Percentiles rank a stretch among this genome's conserved stretches.
These are phyloP conservation scores for Campylomormyrus numenius DNA, from an alignment of 2,113 vertebrate species.

Conservation along the genomic window DNA sequence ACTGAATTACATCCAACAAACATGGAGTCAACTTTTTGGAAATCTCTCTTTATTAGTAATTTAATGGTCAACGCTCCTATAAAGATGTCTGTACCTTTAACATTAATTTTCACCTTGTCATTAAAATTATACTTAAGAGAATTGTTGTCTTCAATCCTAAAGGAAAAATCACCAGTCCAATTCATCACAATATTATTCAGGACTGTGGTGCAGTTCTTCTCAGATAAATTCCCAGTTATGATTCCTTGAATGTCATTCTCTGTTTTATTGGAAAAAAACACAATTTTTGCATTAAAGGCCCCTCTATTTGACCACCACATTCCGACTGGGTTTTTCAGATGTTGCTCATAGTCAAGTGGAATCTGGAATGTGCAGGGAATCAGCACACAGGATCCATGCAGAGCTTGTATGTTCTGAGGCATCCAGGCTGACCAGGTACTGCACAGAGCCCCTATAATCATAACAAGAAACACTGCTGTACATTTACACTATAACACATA, in stretches of 20 bases:
- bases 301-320: slow-evolving; percentile 23
- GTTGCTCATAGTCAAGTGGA: no score
- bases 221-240: neutral
- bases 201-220: slow-evolving; percentile 9
- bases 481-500: slow-evolving; percentile 23
- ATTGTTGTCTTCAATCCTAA: neutral
- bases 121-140: neutral
- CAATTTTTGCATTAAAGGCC: neutral
- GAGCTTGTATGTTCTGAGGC: no score
- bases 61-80: neutral
- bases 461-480: neutral
- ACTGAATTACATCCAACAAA: neutral
- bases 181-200: neutral
- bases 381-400: no score
- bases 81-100: neutral
- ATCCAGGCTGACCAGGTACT: neutral
- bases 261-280: slow-evolving; percentile 43
- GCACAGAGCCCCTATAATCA: neutral
- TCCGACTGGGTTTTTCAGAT: no score
- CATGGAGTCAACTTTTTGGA: neutral
- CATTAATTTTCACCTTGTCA: neutral
- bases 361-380: no score
- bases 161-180: neutral
- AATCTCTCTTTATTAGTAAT: neutral
- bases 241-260: neutral